Evolutionary conservation across 2,113 vertebrate genomes (phyloP).

Genomic region (Lepisosteus oculatus): DNA sequence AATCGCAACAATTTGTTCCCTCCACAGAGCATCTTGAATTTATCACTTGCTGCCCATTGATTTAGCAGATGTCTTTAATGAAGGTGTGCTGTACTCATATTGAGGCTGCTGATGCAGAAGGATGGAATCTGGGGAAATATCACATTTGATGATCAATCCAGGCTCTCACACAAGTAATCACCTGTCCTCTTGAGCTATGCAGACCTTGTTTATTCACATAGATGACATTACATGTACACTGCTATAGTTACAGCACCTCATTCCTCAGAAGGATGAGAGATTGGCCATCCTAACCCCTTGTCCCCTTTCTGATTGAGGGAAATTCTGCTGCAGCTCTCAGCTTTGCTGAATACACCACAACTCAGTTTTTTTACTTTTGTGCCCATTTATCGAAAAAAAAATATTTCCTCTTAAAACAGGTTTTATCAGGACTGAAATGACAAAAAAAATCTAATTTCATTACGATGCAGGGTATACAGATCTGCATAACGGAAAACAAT

Average conservation of each 20-base stretch:
- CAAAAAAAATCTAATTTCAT: too few relatives aligned
- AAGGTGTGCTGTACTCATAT: slow-evolving; percentile 2
- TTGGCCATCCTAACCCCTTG: too few relatives aligned
- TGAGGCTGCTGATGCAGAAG: slow-evolving; percentile 9
- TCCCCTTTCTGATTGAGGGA: background rate
- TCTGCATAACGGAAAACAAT: too few relatives aligned
- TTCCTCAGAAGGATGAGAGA: background rate
- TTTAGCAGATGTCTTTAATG: background rate
- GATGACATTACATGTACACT: too few relatives aligned
- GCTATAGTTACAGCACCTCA: background rate
- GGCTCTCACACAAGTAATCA: slow-evolving; percentile 9
- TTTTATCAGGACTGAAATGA: too few relatives aligned
- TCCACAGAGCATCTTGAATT: background rate
- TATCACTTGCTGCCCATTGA: background rate
- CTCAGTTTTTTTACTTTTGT: too few relatives aligned
- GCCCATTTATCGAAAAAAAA: too few relatives aligned
- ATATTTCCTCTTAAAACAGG: too few relatives aligned
- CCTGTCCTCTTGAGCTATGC: background rate
- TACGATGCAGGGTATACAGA: too few relatives aligned
- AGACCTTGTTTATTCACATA: background rate
- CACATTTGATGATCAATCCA: background rate
- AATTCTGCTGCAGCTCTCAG: background rate
- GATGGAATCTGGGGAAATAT: slow-evolving; percentile 10
- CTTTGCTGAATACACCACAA: too few relatives aligned
- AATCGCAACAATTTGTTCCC: background rate